Evolutionary conservation across 1,140 invertebrate genomes (phyloP).

Genomic region (Rhizoglyphus robini): DNA sequence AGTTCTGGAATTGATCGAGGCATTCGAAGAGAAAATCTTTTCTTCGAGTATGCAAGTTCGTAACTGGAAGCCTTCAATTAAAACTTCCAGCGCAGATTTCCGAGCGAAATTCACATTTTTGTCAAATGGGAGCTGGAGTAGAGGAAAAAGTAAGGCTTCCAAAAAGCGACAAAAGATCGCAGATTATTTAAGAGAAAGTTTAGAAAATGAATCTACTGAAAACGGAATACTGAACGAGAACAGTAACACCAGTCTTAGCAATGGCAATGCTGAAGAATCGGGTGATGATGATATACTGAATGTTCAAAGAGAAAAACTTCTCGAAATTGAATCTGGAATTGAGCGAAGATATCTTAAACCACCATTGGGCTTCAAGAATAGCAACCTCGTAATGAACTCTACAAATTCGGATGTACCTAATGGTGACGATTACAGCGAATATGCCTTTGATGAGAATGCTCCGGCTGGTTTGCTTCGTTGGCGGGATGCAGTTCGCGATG

Average conservation of each 20-base stretch:
- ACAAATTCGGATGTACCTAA: background rate
- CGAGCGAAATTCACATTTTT: background rate
- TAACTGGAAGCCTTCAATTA: conserved; percentile 19
- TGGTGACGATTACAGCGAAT: conserved; percentile 21
- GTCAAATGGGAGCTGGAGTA: background rate
- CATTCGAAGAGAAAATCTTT: conserved; percentile 76
- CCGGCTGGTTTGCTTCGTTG: conserved; percentile 55
- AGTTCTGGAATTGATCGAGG: conserved; percentile 71
- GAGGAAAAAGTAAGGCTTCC: background rate
- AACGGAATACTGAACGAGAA: conserved; percentile 16
- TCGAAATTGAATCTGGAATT: conserved; percentile 71
- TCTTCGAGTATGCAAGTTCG: conserved; percentile 76
- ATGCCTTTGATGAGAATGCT: conserved; percentile 25
- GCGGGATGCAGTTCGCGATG: conserved; percentile 67
- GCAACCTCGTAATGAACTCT: background rate
- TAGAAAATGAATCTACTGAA: conserved; percentile 37
- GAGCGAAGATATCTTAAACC: conserved; percentile 85
- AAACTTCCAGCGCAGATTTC: conserved; percentile 1
- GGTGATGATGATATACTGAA: conserved; percentile 44
- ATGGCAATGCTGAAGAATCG: background rate
- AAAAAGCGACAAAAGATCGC: background rate
- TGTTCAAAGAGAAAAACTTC: conserved; percentile 57
- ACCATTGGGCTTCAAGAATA: conserved; percentile 50
- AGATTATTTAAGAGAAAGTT: background rate
- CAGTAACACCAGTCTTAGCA: background rate